Conservation (phyloP, 2,113 vertebrate genomes). For the Neogale vison region DNA sequence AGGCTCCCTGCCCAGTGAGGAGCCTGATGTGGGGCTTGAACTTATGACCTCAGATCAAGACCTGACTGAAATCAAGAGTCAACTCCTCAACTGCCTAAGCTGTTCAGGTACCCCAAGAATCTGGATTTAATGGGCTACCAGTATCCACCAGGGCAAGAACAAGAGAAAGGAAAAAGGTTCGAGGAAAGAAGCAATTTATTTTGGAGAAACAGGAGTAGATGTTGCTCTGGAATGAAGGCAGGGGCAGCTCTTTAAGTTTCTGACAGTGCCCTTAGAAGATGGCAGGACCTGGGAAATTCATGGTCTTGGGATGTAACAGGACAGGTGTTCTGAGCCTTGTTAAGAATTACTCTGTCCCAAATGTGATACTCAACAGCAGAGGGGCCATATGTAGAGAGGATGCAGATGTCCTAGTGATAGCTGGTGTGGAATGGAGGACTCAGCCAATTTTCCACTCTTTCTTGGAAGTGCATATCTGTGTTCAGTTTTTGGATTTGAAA, state of each 20-base stretch:
- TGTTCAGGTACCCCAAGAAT: not conserved
- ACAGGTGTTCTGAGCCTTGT: not conserved
- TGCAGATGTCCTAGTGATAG: not conserved
- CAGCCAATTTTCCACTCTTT: rapidly evolving
- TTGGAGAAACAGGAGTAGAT: not conserved
- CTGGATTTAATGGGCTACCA: not conserved
- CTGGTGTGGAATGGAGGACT: not conserved
- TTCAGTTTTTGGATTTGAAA: not conserved
- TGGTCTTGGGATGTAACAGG: not conserved
- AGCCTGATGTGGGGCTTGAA: not conserved
- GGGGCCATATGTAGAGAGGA: not conserved
- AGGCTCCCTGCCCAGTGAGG: not conserved
- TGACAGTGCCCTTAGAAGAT: not conserved
- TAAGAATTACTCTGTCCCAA: not conserved
- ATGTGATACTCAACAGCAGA: not conserved
- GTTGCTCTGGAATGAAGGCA: not conserved
- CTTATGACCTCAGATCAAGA: not conserved
- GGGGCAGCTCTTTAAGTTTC: not conserved
- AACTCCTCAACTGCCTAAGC: not conserved
- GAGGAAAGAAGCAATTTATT: not conserved
- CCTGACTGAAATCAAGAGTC: not conserved
- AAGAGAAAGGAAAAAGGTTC: not conserved
- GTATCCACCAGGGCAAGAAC: not conserved
- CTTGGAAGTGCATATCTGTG: not conserved
- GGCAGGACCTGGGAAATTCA: not conserved